Conservation (phyloP, 2,113 vertebrate species). For the Pogona vitticeps region DNA sequence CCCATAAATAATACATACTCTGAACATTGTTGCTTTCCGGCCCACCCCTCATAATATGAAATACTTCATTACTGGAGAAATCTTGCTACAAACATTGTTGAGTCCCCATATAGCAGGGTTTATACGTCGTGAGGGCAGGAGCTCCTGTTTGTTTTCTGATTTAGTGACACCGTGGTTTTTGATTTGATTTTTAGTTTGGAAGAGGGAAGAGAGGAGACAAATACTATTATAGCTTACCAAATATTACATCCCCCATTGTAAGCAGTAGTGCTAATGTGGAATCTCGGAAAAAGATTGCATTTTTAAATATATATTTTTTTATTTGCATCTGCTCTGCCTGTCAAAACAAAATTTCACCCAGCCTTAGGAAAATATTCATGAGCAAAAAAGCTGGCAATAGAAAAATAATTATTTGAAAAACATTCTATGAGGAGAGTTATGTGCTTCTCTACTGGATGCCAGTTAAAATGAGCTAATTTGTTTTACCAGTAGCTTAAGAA, state of each 20-base stretch:
- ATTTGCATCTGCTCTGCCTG: constrained; percentile 39
- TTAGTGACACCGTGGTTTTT: constrained; percentile 23
- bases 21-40: constrained; percentile 20
- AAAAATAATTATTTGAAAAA: constrained; percentile 86
- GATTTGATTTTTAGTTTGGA: constrained; percentile 36
- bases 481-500: constrained; percentile 89
- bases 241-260: constrained; percentile 40
- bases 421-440: constrained; percentile 89
- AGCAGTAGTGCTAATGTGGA: constrained; percentile 33
- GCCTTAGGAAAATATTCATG: constrained; percentile 77
- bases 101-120: constrained; percentile 17
- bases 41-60: constrained; percentile 51
- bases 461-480: constrained; percentile 95
- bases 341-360: constrained; percentile 54
- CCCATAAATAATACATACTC: constrained; percentile 47
- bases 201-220: neutral
- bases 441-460: constrained; percentile 89
- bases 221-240: neutral
- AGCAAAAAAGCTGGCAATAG: constrained; percentile 77
- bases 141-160: neutral
- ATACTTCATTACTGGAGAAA: constrained; percentile 31
- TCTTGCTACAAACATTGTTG: constrained; percentile 6
- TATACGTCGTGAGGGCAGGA: neutral
- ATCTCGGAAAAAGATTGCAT: constrained; percentile 27
- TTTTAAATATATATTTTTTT: constrained; percentile 5